Evolutionary conservation across 2,797 vertebrate species (phyloP), one percentile per base, ranked within the genome.

Genomic region (Coranthus polyacanthus): DNA sequence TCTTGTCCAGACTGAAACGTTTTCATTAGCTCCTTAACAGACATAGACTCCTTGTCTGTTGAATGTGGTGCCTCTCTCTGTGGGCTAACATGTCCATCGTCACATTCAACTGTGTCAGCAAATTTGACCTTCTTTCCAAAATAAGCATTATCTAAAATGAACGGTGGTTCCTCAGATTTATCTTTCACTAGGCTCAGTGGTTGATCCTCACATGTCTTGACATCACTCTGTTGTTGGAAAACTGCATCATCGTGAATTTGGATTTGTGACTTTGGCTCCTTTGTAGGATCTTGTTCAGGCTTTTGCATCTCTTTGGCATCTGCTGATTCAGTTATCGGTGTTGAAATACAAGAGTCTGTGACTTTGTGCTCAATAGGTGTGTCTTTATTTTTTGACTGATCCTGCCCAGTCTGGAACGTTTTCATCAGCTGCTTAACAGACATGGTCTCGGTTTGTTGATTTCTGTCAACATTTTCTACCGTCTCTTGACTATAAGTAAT

Each of bases 11-110:
- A 93, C 69, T 98, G 96, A 75, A 98, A 97, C 17, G 96, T 93
- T 92, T 93, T 96, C 94, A 96, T 96, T 75, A 97, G 70, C 17
- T 97, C 95, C 49, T 93, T 94, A 18, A 98, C 96, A 1, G 96
- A 96, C 93, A 95, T 94, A 0, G 92, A 95, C 78, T 97, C 95
- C 65, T 96, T 76, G 3, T 70, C 66, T 32, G 60, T 50, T 9
- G 36, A n/a, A 4, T 75, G 67, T 22, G 45, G 8, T 7, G 17
- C 37, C 10, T 42, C 60, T 44, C 0, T 73, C 36, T 69, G 22
- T 46, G 15, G 38, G 13, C 29, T 24, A 16, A 61, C 1, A 0
- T 4, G 38, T 52, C 21, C 46, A 20, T 56, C 20, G 0, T 61
- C 73, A 46, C 15, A 56, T 8, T 75, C 46, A 41, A 62, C 18